Evolutionary conservation across 2,797 vertebrate species (phyloP).

Genomic region (Danio jaintianensis): DNA sequence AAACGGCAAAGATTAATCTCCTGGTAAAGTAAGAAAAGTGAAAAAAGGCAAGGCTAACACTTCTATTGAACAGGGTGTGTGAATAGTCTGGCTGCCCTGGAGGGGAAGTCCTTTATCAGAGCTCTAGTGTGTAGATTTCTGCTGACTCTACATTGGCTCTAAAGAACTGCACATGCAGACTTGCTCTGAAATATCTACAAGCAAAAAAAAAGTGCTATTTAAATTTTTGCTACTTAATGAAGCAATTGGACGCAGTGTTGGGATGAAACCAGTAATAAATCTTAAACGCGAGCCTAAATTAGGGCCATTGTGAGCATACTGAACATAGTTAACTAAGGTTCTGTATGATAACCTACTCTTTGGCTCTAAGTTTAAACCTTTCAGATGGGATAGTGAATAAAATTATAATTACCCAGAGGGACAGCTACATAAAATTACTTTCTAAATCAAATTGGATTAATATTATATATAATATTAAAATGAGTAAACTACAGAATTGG

Average conservation of each 20-base stretch:
- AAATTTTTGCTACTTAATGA: not conserved
- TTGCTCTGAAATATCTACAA: constrained; percentile 23
- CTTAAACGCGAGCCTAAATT: constrained; percentile 16
- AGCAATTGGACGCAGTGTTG: not conserved
- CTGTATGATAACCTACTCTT: not conserved
- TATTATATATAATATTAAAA: too few relatives aligned
- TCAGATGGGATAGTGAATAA: not conserved
- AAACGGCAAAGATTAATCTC: constrained; percentile 26
- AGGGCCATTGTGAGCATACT: not conserved
- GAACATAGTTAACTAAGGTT: not conserved
- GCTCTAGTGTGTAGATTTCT: constrained; percentile 14
- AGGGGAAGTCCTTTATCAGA: constrained; percentile 34
- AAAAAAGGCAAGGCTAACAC: constrained; percentile 23
- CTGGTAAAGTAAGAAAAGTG: constrained; percentile 2
- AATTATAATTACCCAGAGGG: not conserved
- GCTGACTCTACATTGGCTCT: constrained; percentile 7
- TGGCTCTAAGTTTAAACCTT: not conserved
- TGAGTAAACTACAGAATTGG: too few relatives aligned
- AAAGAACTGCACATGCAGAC: constrained; percentile 1
- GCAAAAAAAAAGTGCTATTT: constrained; percentile 5
- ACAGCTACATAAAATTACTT: not conserved
- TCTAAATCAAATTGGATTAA: not conserved
- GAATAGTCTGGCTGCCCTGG: constrained; percentile 27
- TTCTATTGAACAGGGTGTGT: constrained; percentile 24
- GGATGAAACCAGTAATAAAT: constrained; percentile 11